Conservation (phyloP, 2,888 invertebrate genomes). For the Elgonia sp. region DNA sequence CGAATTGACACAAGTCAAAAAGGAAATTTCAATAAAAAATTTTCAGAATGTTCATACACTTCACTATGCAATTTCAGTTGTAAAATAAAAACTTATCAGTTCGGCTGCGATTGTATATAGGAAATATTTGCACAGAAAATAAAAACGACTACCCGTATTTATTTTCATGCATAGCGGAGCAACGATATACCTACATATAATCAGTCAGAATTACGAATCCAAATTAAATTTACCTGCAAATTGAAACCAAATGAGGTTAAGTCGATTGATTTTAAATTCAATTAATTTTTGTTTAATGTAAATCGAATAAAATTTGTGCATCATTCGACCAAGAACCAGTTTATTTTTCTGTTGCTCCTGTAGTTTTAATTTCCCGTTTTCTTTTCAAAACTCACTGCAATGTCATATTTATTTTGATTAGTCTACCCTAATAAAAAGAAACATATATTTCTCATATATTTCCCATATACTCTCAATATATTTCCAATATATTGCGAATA, state of each 20-base stretch:
- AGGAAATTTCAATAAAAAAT: background rate
- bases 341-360: background rate
- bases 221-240: conserved; percentile 45
- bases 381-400: conserved; percentile 7
- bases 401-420: background rate
- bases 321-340: background rate
- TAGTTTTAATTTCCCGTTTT: background rate
- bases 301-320: conserved; percentile 22
- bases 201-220: conserved; percentile 44
- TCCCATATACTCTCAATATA: too few species aligned
- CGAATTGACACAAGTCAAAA: too few species aligned
- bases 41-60: background rate
- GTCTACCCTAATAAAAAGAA: too few species aligned
- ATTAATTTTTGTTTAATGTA: conserved; percentile 32
- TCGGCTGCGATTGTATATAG: background rate
- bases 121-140: background rate
- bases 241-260: conserved; percentile 43
- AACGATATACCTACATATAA: conserved; percentile 15
- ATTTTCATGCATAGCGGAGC: conserved; percentile 16
- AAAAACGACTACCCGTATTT: conserved; percentile 24
- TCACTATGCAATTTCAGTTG: background rate
- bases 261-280: conserved; percentile 47
- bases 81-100: conserved; percentile 13
- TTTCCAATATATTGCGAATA: too few species aligned
- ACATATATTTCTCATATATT: too few species aligned